Evolutionary conservation across 2,888 invertebrate genomes (phyloP).

Genomic region (Meandrusa payeni): DNA sequence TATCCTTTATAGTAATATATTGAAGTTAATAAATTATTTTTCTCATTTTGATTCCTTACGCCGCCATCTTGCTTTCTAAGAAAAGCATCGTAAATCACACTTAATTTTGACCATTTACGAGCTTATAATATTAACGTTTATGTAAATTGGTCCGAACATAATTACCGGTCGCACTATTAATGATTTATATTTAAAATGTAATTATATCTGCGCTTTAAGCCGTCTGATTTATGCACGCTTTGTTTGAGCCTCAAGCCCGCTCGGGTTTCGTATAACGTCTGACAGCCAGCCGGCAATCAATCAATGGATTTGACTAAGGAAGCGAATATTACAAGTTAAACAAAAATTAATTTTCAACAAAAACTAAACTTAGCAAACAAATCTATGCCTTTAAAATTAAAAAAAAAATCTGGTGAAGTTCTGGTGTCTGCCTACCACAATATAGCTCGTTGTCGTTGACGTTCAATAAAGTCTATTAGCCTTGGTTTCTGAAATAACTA

Average conservation of each 20-base stretch:
- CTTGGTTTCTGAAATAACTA: too few species aligned
- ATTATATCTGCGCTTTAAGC: constrained; percentile 20
- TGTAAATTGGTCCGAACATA: constrained; percentile 59
- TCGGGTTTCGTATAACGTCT: constrained; percentile 7
- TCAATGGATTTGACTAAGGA: constrained; percentile 16
- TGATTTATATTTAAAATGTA: constrained; percentile 51
- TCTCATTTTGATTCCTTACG: too few species aligned
- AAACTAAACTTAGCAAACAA: too few species aligned
- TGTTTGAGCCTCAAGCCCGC: constrained; percentile 24
- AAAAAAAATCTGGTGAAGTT: too few species aligned
- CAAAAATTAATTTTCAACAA: too few species aligned
- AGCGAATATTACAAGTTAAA: constrained; percentile 11
- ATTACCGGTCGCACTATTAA: constrained; percentile 56
- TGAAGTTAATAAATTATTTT: too few species aligned
- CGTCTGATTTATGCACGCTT: constrained; percentile 31
- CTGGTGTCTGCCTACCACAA: too few species aligned
- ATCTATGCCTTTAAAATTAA: too few species aligned
- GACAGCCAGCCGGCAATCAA: constrained; percentile 12
- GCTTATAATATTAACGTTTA: constrained; percentile 52
- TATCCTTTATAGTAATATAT: too few species aligned
- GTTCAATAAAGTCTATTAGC: too few species aligned
- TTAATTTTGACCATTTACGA: constrained; percentile 48
- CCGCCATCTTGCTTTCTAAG: constrained; percentile 38
- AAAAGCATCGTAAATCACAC: constrained; percentile 59
- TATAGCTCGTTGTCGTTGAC: too few species aligned